Evolutionary conservation across 2,888 invertebrate species (phyloP).

Genomic region (Nasonia oneida): DNA sequence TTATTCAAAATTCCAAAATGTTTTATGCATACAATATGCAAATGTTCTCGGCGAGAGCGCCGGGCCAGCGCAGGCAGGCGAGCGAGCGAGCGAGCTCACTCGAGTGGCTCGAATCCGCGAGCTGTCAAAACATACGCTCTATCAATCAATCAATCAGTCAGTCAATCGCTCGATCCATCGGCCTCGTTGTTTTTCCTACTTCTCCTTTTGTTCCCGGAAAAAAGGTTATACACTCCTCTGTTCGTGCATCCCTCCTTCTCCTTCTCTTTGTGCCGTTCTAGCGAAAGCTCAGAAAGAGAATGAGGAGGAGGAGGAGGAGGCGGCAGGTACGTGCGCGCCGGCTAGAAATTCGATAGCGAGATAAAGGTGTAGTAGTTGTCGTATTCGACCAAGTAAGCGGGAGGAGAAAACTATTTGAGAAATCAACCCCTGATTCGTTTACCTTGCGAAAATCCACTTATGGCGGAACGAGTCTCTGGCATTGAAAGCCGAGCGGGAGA

Average conservation of each 20-base stretch:
- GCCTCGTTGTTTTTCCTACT: constrained; percentile 14
- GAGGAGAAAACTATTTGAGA: constrained; percentile 67
- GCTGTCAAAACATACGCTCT: constrained; percentile 53
- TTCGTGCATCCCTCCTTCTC: constrained; percentile 16
- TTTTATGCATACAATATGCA: constrained; percentile 57
- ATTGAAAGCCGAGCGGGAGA: constrained; percentile 65
- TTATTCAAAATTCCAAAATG: constrained; percentile 50
- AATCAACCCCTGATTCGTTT: constrained; percentile 73
- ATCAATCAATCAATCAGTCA: constrained; percentile 32
- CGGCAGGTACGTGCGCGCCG: background rate
- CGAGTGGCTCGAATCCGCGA: constrained; percentile 40
- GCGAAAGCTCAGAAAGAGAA: constrained; percentile 11
- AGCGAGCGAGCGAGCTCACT: constrained; percentile 8
- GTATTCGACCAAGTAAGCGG: constrained; percentile 58
- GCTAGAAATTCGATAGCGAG: constrained; percentile 59
- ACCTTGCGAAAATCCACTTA: constrained; percentile 67
- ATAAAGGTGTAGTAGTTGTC: constrained; percentile 59
- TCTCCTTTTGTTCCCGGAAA: constrained; percentile 32
- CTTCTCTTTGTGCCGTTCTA: constrained; percentile 27
- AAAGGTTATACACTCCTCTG: constrained; percentile 31
- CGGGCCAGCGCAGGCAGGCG: background rate
- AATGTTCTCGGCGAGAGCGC: constrained; percentile 16
- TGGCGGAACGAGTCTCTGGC: constrained; percentile 64
- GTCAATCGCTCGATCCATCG: constrained; percentile 18
- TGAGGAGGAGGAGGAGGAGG: constrained; percentile 6